Conservation (phyloP, 2,113 vertebrate species). For the Onychostruthus taczanowskii region DNA sequence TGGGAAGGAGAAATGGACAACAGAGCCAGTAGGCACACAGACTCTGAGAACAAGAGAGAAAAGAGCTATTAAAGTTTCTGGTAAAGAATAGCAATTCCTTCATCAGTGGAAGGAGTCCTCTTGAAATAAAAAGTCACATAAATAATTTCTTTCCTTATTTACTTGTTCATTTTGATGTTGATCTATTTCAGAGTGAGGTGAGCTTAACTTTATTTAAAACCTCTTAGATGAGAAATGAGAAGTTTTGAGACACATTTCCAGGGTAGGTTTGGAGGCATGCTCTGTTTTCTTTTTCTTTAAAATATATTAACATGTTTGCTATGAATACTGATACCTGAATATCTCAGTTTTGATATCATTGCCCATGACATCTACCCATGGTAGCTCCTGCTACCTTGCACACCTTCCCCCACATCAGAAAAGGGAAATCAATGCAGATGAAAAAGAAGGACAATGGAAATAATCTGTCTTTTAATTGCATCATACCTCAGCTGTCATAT, state of each 20-base stretch:
- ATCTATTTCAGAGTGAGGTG: background rate
- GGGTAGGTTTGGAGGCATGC: background rate
- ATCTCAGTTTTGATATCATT: background rate
- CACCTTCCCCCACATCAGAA: background rate
- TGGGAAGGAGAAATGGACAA: conserved; percentile 51
- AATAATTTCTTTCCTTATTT: background rate
- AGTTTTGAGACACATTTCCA: background rate
- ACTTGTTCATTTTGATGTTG: background rate
- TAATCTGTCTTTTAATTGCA: background rate
- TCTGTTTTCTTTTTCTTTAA: background rate
- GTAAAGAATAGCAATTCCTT: background rate
- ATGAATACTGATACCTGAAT: background rate
- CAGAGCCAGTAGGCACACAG: background rate
- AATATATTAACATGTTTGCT: too few species aligned
- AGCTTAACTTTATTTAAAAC: background rate
- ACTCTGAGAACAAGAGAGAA: background rate
- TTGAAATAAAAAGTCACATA: background rate
- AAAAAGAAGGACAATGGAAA: background rate
- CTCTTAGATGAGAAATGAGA: background rate
- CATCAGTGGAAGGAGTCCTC: background rate
- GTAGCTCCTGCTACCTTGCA: background rate
- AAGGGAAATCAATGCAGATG: background rate
- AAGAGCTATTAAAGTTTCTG: background rate
- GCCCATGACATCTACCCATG: background rate
- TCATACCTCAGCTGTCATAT: background rate